Evolutionary conservation across 2,113 vertebrate genomes (phyloP).

Genomic region (Myiozetetes cayanensis): DNA sequence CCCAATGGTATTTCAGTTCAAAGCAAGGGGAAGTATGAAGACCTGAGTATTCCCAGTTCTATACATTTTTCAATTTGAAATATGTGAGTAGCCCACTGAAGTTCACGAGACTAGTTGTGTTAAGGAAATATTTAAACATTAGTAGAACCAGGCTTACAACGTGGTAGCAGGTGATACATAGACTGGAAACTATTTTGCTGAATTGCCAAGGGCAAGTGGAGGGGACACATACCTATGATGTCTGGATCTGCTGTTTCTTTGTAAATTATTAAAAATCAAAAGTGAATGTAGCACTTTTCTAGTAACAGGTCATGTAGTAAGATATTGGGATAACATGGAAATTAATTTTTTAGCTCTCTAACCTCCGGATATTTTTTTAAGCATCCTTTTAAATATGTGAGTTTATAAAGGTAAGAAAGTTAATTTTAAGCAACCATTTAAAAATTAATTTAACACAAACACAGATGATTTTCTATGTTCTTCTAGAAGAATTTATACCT

Average conservation of each 20-base stretch:
- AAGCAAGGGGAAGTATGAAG: background rate
- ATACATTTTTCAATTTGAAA: background rate
- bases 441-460: background rate
- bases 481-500: background rate
- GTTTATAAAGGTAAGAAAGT: background rate
- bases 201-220: background rate
- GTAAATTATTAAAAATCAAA: background rate
- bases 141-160: background rate
- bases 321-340: background rate
- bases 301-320: background rate
- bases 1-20: background rate
- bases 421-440: background rate
- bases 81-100: background rate
- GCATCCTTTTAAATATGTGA: background rate
- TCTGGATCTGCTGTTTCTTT: background rate
- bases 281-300: background rate
- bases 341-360: background rate
- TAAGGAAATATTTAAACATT: background rate
- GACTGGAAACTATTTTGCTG: background rate
- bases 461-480: background rate
- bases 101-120: background rate
- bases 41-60: background rate
- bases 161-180: fast-evolving
- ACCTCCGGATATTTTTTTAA: background rate
- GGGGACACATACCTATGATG: background rate